Evolutionary conservation across 2,888 invertebrate genomes (phyloP).

Genomic region (Cyrtodaria siliqua): DNA sequence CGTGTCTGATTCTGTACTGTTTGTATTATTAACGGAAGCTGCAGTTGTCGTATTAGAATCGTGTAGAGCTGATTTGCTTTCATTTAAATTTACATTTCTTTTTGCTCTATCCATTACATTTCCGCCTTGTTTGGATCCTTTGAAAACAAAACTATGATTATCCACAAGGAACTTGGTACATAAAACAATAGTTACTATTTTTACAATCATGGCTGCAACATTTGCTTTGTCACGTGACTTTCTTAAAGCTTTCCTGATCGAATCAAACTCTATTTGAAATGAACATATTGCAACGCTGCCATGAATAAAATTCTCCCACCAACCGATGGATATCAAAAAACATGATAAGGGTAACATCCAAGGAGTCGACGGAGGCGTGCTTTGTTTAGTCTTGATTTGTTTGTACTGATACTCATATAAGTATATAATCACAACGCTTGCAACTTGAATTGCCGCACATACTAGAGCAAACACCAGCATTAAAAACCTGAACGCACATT

Average conservation of each 20-base stretch:
- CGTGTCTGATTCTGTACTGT: too few species aligned
- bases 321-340: constrained; percentile 94
- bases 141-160: constrained; percentile 1
- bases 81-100: too few species aligned
- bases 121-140: too few species aligned
- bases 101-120: too few species aligned
- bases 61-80: too few species aligned
- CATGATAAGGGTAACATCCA: constrained; percentile 4
- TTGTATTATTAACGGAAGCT: too few species aligned
- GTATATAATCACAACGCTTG: constrained; percentile 27
- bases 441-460: constrained; percentile 53
- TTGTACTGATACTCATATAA: constrained; percentile 3
- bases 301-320: constrained; percentile 96
- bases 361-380: too few species aligned
- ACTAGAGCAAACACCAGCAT: constrained; percentile 28
- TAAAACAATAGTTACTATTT: constrained; percentile 9
- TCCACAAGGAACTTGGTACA: not conserved
- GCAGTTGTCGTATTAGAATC: too few species aligned
- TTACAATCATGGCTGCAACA: not conserved
- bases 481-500: constrained; percentile 12
- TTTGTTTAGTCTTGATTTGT: too few species aligned
- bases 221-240: constrained; percentile 71
- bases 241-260: not conserved
- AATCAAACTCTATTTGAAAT: constrained; percentile 64
- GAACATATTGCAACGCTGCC: constrained; percentile 38